These are phyloP conservation scores for Riparia riparia DNA, from an alignment of 2,113 vertebrate genomes.

Conservation along the genomic window DNA sequence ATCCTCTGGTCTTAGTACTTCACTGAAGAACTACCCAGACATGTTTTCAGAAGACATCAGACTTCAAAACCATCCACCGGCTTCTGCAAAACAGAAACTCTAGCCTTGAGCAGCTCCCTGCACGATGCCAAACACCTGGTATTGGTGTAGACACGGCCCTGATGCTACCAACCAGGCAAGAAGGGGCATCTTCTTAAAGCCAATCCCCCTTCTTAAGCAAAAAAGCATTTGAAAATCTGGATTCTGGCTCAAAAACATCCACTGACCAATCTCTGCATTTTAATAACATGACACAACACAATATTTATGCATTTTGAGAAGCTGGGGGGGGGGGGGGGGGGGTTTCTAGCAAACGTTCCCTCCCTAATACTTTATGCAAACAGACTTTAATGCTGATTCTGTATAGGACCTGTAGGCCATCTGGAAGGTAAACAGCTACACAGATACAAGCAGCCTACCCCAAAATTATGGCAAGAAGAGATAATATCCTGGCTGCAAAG, in stretches of 20 bases:
- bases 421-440: not conserved
- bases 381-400: not conserved
- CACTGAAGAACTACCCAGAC: not conserved
- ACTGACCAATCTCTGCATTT: not conserved
- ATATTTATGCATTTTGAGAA: not conserved
- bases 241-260: not conserved
- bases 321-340: too few relatives aligned
- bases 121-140: not conserved
- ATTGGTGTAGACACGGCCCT: not conserved
- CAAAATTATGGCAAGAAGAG: not conserved
- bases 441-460: not conserved
- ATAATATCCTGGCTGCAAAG: not conserved
- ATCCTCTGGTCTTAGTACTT: fast-evolving
- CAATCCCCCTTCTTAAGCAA: not conserved
- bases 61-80: not conserved
- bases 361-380: not conserved
- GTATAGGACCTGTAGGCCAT: not conserved
- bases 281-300: not conserved
- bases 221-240: not conserved
- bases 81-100: not conserved
- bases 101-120: fast-evolving
- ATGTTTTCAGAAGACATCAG: not conserved
- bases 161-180: not conserved
- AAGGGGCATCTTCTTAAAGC: not conserved
- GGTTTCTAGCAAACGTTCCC: not conserved